These are phyloP conservation scores for Tychaedon coryphoeus DNA, from an alignment of 2,113 vertebrate species.

Conservation along the genomic window DNA sequence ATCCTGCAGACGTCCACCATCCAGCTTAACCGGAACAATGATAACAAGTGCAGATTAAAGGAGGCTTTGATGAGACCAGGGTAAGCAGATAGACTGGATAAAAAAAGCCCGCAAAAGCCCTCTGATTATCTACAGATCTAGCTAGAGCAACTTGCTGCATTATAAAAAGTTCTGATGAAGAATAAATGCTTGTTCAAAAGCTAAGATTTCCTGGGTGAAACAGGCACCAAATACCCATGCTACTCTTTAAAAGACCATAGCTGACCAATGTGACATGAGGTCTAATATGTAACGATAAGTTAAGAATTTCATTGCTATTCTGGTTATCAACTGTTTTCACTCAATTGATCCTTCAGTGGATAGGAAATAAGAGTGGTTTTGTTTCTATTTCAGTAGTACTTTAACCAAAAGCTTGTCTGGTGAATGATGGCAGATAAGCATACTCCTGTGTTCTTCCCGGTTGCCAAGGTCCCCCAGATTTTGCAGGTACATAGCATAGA, in stretches of 20 bases:
- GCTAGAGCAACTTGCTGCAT: neutral
- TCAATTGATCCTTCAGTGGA: neutral
- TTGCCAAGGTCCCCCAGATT: neutral
- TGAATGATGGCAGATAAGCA: neutral
- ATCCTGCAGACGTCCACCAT: neutral
- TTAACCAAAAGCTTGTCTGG: neutral
- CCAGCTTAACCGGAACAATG: neutral
- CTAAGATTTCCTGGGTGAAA: neutral
- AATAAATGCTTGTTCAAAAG: neutral
- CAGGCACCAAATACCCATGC: neutral
- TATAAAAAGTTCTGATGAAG: neutral
- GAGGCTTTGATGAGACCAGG: neutral
- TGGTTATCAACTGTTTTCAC: neutral
- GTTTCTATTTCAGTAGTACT: neutral
- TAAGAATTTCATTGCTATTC: neutral
- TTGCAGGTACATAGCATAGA: neutral
- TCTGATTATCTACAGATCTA: neutral
- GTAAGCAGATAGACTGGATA: neutral
- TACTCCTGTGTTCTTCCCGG: neutral
- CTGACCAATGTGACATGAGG: neutral
- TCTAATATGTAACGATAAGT: neutral
- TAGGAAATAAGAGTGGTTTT: neutral
- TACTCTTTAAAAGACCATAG: neutral
- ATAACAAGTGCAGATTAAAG: neutral
- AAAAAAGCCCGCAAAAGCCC: neutral